phyloP scores from a whole-genome alignment of 30 jellyfish, hydroid and myxozoan genomes.

The Cassiopea xamachana region DNA sequence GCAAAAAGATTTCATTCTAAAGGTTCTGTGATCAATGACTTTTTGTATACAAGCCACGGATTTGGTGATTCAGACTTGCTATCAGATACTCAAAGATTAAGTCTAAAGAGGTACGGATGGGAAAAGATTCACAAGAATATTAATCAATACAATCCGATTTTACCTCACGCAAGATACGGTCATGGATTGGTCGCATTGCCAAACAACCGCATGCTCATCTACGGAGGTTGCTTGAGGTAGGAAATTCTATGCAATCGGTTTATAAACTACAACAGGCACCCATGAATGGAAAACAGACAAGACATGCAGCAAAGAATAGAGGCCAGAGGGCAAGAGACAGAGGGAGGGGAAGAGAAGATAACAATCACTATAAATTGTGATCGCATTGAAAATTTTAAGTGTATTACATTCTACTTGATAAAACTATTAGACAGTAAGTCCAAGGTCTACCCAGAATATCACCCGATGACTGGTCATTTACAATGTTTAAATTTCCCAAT shows the following conservation, averaged over 20 bases:
- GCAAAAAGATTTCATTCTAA: slow-evolving; percentile 33
- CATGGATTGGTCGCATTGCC: slow-evolving; percentile 59
- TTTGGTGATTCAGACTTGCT: slow-evolving; percentile 35
- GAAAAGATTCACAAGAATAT: slow-evolving; percentile 37
- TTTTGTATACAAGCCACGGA: slow-evolving; percentile 67
- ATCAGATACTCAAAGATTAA: slow-evolving; percentile 47
- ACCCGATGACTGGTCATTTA: no score
- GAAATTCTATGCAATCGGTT: background rate
- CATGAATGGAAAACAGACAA: no score
- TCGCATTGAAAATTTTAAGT: no score
- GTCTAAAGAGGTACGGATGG: slow-evolving; percentile 39
- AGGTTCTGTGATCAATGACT: slow-evolving; percentile 52
- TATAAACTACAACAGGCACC: no score
- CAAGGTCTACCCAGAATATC: no score
- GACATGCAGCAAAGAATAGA: no score
- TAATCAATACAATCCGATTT: slow-evolving; percentile 61
- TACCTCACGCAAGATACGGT: slow-evolving; percentile 77
- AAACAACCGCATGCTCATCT: slow-evolving; percentile 36
- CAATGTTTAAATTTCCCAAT: no score
- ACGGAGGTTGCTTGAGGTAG: slow-evolving; percentile 81
- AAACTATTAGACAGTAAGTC: no score
- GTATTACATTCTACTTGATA: no score
- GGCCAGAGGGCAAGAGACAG: no score
- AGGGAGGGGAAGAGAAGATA: no score
- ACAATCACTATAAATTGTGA: no score